A percentile compares a stretch with the other conserved stretches of the same genome.
Conservation (phyloP, 2,888 invertebrate species). For the Auanema sp. region DNA sequence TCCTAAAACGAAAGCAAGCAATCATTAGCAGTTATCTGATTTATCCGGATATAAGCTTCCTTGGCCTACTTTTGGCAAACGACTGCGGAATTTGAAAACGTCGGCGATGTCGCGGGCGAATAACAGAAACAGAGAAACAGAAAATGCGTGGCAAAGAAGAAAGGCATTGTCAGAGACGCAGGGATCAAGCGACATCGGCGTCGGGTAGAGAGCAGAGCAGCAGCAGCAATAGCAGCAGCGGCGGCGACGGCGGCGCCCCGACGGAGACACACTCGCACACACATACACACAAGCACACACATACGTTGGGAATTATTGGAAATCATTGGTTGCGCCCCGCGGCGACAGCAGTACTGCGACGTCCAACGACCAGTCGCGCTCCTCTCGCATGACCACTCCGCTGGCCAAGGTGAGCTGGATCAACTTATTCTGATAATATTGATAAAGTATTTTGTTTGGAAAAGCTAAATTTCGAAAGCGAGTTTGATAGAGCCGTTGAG, state of each 20-base stretch:
- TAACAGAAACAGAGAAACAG: neutral
- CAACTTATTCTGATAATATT: conserved; percentile 4
- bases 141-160: conserved; percentile 8
- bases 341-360: neutral
- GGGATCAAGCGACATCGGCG: neutral
- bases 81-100: neutral
- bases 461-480: too few relatives aligned
- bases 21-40: too few relatives aligned
- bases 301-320: conserved; percentile 29
- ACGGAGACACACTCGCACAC: too few relatives aligned
- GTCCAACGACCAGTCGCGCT: conserved; percentile 1
- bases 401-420: conserved; percentile 24
- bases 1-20: too few relatives aligned
- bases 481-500: too few relatives aligned
- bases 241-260: too few relatives aligned
- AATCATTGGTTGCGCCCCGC: conserved; percentile 38
- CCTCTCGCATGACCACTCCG: conserved; percentile 25
- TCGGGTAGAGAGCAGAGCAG: too few relatives aligned
- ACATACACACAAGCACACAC: too few relatives aligned
- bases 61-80: neutral
- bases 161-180: conserved; percentile 20
- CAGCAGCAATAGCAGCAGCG: too few relatives aligned
- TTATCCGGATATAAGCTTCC: too few relatives aligned
- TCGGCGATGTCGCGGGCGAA: neutral
- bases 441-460: too few relatives aligned